Evolutionary conservation across 2,797 vertebrate species (phyloP).

Genomic region (Leuciscus waleckii): DNA sequence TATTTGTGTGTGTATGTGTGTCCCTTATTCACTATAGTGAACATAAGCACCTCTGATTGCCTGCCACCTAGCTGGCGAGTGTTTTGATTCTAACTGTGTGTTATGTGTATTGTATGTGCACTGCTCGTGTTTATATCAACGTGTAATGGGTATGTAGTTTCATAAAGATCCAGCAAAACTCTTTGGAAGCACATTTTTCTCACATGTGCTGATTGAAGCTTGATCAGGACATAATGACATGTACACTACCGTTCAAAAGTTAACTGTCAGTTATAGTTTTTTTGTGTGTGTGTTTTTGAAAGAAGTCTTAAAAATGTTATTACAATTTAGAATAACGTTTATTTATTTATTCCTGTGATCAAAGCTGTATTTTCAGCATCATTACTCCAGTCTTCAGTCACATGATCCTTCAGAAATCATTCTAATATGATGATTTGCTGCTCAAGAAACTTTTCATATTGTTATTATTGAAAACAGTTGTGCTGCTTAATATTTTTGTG

Average conservation of each 20-base stretch:
- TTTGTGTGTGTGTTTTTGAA: neutral
- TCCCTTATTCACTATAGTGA: neutral
- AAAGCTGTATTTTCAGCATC: neutral
- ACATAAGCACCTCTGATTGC: neutral
- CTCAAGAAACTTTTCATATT: too few species aligned
- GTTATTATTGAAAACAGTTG: too few species aligned
- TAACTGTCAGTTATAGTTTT: neutral
- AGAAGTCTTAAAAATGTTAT: neutral
- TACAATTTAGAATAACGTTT: neutral
- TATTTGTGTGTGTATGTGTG: neutral
- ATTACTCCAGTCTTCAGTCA: neutral
- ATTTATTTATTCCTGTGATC: neutral
- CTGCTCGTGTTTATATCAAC: neutral
- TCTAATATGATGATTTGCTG: too few species aligned
- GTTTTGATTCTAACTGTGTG: constrained; percentile 7
- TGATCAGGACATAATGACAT: neutral
- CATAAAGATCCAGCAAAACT: neutral
- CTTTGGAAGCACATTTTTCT: neutral
- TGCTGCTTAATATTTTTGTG: neutral
- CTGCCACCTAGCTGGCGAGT: neutral
- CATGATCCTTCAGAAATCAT: neutral
- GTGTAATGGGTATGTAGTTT: neutral
- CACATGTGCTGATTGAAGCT: neutral
- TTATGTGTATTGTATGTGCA: neutral
- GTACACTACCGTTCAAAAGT: neutral